Percentiles rank a stretch among this genome's conserved stretches.
Evolutionary conservation across 2,888 invertebrate species (phyloP).

Genomic region (Cephus spinipes): DNA sequence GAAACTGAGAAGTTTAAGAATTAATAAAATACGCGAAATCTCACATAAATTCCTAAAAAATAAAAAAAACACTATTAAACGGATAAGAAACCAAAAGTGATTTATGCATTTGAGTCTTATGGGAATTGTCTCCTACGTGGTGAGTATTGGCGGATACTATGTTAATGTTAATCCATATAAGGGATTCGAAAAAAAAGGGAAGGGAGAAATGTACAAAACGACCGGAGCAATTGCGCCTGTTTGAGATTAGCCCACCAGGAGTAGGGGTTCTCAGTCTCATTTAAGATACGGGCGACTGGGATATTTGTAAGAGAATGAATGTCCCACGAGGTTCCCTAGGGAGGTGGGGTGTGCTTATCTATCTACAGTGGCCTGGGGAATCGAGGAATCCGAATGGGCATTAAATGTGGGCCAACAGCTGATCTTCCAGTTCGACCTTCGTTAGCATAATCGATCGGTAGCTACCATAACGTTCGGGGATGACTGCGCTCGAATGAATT

Average conservation of each 20-base stretch:
- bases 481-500: not conserved
- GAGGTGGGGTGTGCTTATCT: constrained; percentile 36
- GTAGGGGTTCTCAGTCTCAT: constrained; percentile 34
- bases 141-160: not conserved
- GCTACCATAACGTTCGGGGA: not conserved
- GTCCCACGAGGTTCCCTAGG: constrained; percentile 46
- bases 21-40: not conserved
- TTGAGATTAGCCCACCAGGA: constrained; percentile 18
- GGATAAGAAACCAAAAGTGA: not conserved
- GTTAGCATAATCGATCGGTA: constrained; percentile 40
- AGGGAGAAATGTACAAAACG: not conserved
- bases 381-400: constrained; percentile 41
- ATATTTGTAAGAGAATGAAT: constrained; percentile 51
- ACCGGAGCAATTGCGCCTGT: not conserved
- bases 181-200: not conserved
- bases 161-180: not conserved
- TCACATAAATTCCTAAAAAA: not conserved
- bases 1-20: not conserved
- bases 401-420: constrained; percentile 59
- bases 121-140: not conserved
- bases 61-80: not conserved
- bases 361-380: constrained; percentile 13
- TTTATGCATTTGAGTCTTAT: not conserved
- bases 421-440: constrained; percentile 51
- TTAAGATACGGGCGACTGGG: constrained; percentile 32